These are phyloP conservation scores for Drosophila repleta DNA, from an alignment of 1,140 invertebrate species.

Conservation along the genomic window DNA sequence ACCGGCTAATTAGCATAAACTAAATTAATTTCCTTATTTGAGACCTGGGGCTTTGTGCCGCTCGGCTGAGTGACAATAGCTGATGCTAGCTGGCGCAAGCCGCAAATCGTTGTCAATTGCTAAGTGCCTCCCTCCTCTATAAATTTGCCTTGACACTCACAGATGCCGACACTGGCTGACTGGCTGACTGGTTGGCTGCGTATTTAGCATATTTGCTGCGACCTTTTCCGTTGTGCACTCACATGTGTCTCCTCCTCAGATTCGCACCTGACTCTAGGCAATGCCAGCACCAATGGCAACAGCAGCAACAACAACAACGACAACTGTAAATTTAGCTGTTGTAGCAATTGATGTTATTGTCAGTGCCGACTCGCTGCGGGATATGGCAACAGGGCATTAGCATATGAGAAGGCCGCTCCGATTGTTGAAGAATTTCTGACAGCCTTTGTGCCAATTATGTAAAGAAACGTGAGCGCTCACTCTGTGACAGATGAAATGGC, in stretches of 20 bases:
- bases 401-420: constrained; percentile 54
- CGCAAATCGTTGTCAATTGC: constrained; percentile 35
- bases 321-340: not conserved
- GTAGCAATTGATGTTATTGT: constrained; percentile 9
- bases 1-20: constrained; percentile 73
- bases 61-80: constrained; percentile 42
- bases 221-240: constrained; percentile 42
- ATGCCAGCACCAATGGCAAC: constrained; percentile 8
- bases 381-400: constrained; percentile 55
- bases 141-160: constrained; percentile 9
- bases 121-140: not conserved
- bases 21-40: constrained; percentile 70
- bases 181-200: constrained; percentile 6
- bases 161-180: constrained; percentile 14
- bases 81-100: constrained; percentile 18
- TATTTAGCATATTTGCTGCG: constrained; percentile 65
- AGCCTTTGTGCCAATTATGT: constrained; percentile 54
- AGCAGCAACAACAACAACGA: constrained; percentile 2
- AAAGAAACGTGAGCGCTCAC: constrained; percentile 16
- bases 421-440: constrained; percentile 58
- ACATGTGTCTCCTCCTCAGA: constrained; percentile 25
- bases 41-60: constrained; percentile 23
- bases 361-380: constrained; percentile 37
- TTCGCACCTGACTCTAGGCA: constrained; percentile 40
- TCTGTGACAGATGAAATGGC: constrained; percentile 30